Conservation (phyloP, 2,797 vertebrate species). For the Siniperca undulata region DNA sequence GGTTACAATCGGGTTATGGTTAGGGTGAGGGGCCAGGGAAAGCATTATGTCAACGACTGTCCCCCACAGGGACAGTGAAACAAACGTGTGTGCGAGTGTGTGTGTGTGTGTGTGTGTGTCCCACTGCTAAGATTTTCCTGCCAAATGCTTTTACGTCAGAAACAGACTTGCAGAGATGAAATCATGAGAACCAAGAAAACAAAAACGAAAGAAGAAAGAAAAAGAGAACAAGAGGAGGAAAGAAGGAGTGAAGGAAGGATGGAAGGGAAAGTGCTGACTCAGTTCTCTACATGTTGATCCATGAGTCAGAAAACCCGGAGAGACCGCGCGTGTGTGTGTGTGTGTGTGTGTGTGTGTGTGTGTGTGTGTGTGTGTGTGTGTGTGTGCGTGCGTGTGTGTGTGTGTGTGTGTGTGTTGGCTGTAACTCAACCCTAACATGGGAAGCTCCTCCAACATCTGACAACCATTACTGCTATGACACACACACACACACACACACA, state of each 20-base stretch:
- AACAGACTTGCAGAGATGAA: conserved; percentile 39
- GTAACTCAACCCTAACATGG: conserved; percentile 59
- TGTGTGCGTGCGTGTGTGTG: conserved; percentile 26
- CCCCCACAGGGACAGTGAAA: too few species aligned
- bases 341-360: background rate
- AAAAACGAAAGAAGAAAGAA: background rate
- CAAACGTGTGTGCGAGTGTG: background rate
- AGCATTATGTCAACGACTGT: too few species aligned
- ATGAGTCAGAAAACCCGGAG: conserved; percentile 73
- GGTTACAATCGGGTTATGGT: too few species aligned
- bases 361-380: conserved; percentile 4
- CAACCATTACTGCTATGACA: conserved; percentile 67
- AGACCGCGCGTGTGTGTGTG: conserved; percentile 1
- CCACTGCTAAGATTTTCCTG: conserved; percentile 43
- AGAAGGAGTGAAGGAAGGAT: background rate
- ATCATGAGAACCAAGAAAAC: conserved; percentile 33
- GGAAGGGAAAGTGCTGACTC: conserved; percentile 69
- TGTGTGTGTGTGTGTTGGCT: conserved; percentile 51
- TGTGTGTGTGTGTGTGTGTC: conserved; percentile 10
- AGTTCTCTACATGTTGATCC: conserved; percentile 67
- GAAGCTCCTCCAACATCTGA: conserved; percentile 75
- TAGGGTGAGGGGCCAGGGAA: too few species aligned
- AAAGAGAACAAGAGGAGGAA: background rate
- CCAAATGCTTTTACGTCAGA: conserved; percentile 51
- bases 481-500: conserved; percentile 48